Conservation (phyloP, 2,113 vertebrate species). For the Boleophthalmus pectinirostris region DNA sequence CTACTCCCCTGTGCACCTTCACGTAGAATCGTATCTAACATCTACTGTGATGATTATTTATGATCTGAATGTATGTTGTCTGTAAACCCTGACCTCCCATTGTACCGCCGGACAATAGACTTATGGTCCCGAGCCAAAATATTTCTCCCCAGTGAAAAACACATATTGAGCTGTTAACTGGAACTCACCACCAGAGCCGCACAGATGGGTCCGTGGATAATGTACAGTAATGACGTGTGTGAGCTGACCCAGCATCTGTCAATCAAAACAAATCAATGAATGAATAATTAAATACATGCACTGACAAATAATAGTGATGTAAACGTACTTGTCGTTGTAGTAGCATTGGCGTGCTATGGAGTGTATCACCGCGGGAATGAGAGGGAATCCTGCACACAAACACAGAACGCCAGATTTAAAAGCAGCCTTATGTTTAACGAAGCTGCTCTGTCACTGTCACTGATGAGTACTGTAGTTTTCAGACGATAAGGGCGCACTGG, state of each 20-base stretch:
- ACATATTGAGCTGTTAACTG: not conserved
- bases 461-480: too few relatives aligned
- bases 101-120: not conserved
- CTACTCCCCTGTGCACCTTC: not conserved
- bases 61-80: slow-evolving; percentile 6
- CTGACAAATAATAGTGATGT: not conserved
- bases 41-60: not conserved
- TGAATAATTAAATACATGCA: not conserved
- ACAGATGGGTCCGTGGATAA: slow-evolving; percentile 94
- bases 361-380: slow-evolving; percentile 90
- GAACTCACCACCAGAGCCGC: slow-evolving; percentile 88
- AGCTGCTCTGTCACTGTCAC: too few relatives aligned
- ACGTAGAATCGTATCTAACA: not conserved
- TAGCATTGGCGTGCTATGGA: slow-evolving; percentile 87
- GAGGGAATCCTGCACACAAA: slow-evolving; percentile 84
- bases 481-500: too few relatives aligned
- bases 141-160: not conserved
- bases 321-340: slow-evolving; percentile 92
- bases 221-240: slow-evolving; percentile 91
- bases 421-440: not conserved
- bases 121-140: not conserved
- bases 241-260: slow-evolving; percentile 94
- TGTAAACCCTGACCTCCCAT: not conserved
- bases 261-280: not conserved
- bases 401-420: not conserved